A percentile compares a stretch with the other conserved stretches of the same genome.
Conservation (phyloP, 2,113 vertebrate genomes). For the Rhinolophus sinicus region DNA sequence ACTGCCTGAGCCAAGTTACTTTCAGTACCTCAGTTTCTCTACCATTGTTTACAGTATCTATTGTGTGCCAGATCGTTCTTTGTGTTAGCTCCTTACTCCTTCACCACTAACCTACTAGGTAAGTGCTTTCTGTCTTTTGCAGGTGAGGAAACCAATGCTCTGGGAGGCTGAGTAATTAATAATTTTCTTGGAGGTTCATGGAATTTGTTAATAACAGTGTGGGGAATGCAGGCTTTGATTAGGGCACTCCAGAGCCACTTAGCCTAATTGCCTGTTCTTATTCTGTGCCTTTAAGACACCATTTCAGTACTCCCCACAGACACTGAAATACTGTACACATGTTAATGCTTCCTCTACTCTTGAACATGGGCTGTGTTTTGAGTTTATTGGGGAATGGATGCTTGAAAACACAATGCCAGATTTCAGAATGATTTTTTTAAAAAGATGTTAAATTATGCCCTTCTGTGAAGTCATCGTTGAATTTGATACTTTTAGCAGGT, state of each 20-base stretch:
- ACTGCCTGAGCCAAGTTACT: background rate
- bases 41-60: rapidly evolving
- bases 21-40: conserved; percentile 58
- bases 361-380: background rate
- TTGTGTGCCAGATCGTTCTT: rapidly evolving
- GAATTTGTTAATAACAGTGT: background rate
- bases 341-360: background rate
- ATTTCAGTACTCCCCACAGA: background rate
- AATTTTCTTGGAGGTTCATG: background rate
- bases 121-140: background rate
- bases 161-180: background rate
- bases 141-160: background rate
- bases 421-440: background rate
- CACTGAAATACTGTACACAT: background rate
- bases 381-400: background rate
- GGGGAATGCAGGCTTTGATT: rapidly evolving
- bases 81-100: background rate
- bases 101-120: background rate
- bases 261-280: background rate
- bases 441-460: background rate
- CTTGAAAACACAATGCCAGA: conserved; percentile 3
- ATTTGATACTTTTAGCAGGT: background rate
- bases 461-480: background rate
- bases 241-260: background rate
- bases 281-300: too few relatives aligned